Base-by-base conservation (phyloP, 2,113 vertebrate species). In the Microtus pennsylvanicus region DNA sequence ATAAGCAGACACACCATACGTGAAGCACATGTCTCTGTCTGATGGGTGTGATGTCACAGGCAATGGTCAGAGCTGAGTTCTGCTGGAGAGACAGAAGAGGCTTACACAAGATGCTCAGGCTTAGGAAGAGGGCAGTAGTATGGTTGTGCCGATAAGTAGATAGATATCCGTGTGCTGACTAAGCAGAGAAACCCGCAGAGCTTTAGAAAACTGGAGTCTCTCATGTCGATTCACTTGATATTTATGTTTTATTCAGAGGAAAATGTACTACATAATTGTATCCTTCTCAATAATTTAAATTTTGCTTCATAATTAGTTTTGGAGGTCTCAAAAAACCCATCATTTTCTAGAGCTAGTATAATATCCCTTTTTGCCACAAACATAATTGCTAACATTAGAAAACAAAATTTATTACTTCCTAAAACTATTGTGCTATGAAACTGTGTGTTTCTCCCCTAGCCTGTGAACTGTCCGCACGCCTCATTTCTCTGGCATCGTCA, bases 401-500 rank as follows among this genome's bases (percentile, higher is more conserved):
- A 78, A n/a, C 30, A 94, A 81, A 93, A 65, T 88, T n/a, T 88
- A 82, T 89, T 78, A 94, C 93, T 95, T 89, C 6, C 24, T 87
- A 52, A 91, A 87, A 74, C 52, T 82, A 52, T 77, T 95, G 33
- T 95, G n/a, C 67, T 94, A 92, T 63, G 21, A 90, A 93, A 86
- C 94, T 91, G 35, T 88, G 12, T 33, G 14, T 92, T 90, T 42
- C 22, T 94, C 47, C 47, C 63, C 81, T 80, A 61, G n/a, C 63
- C 55, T 55, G 35, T 83, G 83, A 38, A 86, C 2, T 88, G 90
- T 91, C 90, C 94, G 92, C 80, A 81, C 28, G 50, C 72, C 70
- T 95, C 86, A 89, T 91, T 94, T 89, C 63, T 72, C 38, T 96
- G 91, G 61, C 65, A 87, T 94, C 69, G 75, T 96, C 89, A 96